phyloP scores from a whole-genome alignment of 2,888 invertebrate species.

The Melanostoma mellinum region DNA sequence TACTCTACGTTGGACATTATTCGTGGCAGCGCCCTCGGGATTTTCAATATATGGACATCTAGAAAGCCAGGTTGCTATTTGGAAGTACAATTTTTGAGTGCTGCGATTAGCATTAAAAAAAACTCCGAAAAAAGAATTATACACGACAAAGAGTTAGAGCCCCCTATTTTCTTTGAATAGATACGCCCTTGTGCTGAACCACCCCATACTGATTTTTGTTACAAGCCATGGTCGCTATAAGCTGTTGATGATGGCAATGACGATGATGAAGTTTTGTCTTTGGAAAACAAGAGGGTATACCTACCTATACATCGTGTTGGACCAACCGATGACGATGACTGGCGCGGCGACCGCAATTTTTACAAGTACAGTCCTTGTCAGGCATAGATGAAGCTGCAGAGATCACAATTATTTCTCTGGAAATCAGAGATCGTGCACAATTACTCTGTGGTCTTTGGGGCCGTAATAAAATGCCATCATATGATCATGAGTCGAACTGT shows the following conservation, averaged over 20 bases:
- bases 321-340: constrained; percentile 48
- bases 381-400: constrained; percentile 69
- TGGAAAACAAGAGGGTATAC: constrained; percentile 51
- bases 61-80: background rate
- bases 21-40: no score
- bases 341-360: constrained; percentile 54
- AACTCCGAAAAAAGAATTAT: no score
- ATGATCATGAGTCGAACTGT: constrained; percentile 39
- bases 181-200: background rate
- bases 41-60: no score
- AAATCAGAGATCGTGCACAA: constrained; percentile 73
- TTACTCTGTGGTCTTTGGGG: constrained; percentile 70
- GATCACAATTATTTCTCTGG: constrained; percentile 70
- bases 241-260: constrained; percentile 64
- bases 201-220: constrained; percentile 19
- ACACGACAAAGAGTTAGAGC: no score
- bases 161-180: no score
- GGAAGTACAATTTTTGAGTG: background rate
- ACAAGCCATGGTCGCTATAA: constrained; percentile 20
- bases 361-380: constrained; percentile 73
- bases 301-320: constrained; percentile 52
- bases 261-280: constrained; percentile 66
- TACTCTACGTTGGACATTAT: no score
- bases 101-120: background rate
- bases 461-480: constrained; percentile 65